Evolutionary conservation across 64 coral and sea anemone species (phyloP), one percentile per base, ranked within the genome.

Genomic region (Orbicella faveolata): DNA sequence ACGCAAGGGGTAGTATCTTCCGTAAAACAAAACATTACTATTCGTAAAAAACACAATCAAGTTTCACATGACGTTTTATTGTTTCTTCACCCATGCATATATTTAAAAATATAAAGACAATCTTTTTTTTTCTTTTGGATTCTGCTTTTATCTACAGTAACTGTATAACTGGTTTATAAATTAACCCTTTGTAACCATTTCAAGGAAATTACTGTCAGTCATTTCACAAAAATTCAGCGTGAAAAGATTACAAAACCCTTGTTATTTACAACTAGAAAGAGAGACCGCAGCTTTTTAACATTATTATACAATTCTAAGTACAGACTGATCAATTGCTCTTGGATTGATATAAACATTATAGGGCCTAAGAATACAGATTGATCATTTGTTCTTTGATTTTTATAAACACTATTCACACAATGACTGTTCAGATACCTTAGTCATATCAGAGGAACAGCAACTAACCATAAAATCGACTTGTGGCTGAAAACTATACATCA

Each of bases 31-130:
- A 41, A 41, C 4, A 41, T 57, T 14, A 57, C 54, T 11, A 57
- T 1, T 11, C 55, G 10, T 59, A 59, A 59, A 4, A 67, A 85
- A 21, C 21, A 67, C 9, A 52, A 14, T 12, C 9, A 83, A 72
- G 64, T 37, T 25, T 52, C 35, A 13, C 5, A 52, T n/a, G 37
- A 72, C 65, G 20, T 70, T 85, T 85, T 72, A 85, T 70, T 72
- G 82, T 52, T 39, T 52, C 65, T 72, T 85, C 82, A 85, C 82
- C 82, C 82, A 72, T 52, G 36, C 6, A 73, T 52, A 67, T 67
- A 72, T 85, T 81, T 52, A 85, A 85, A 85, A 84, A 84, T 84
- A 85, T 70, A 85, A 53, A 72, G 82, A 85, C 17, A 84, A 67
- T 36, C 9, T 48, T 70, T 85, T 30, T 30, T 84, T 83, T 83